Conservation (phyloP, 2,113 vertebrate species). For the Forbesichthys papilliferus region DNA sequence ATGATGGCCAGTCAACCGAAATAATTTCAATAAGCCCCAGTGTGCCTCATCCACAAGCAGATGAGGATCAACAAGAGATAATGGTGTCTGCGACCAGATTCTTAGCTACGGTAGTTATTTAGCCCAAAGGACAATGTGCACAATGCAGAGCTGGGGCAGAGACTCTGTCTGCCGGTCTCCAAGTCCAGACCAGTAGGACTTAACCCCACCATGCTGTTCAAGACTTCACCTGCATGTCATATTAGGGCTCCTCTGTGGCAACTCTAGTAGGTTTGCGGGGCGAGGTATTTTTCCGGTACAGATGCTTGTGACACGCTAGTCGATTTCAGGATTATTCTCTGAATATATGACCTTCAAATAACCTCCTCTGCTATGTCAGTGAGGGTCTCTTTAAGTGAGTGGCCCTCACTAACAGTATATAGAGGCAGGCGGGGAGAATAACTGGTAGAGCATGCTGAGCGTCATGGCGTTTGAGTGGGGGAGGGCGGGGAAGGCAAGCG, state of each 20-base stretch:
- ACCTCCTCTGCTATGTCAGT: not conserved
- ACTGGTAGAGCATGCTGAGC: not conserved
- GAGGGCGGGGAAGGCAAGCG: conserved; percentile 21
- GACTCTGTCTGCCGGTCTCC: too few relatives aligned
- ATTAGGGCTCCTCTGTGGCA: conserved; percentile 37
- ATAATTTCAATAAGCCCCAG: too few relatives aligned
- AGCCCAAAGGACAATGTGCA: conserved; percentile 42
- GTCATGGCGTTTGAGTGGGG: not conserved
- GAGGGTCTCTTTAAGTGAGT: not conserved
- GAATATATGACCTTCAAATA: not conserved
- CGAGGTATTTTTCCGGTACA: too few relatives aligned
- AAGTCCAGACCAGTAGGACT: too few relatives aligned
- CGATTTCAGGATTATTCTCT: not conserved
- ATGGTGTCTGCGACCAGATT: conserved; percentile 30
- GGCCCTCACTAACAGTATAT: too few relatives aligned
- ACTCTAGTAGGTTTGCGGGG: not conserved
- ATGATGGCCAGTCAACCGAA: too few relatives aligned
- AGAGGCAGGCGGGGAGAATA: not conserved
- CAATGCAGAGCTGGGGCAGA: conserved; percentile 29
- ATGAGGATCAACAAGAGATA: too few relatives aligned
- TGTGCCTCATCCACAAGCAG: too few relatives aligned
- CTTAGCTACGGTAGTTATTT: conserved; percentile 20
- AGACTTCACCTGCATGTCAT: conserved; percentile 42
- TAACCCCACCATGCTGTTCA: too few relatives aligned
- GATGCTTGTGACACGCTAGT: too few relatives aligned